Percentiles rank a stretch among this genome's conserved stretches.
These are phyloP conservation scores for Yponomeuta cagnagella DNA, from an alignment of 2,888 invertebrate genomes.

Conservation along the genomic window DNA sequence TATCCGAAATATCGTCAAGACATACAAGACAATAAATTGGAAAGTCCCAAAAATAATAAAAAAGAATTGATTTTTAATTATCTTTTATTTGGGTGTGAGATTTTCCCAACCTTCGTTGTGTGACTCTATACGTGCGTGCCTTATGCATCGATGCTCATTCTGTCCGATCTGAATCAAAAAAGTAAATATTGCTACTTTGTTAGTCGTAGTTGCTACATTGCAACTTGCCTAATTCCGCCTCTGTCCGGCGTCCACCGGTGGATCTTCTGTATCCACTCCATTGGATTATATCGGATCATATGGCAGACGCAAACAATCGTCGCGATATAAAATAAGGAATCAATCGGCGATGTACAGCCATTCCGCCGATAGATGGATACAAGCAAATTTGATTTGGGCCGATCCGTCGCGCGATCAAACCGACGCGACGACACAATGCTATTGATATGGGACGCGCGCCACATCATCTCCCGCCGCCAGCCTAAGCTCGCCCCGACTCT, in stretches of 20 bases:
- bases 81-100: too few relatives aligned
- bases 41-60: too few relatives aligned
- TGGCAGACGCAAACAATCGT: neutral
- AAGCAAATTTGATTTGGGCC: constrained; percentile 3
- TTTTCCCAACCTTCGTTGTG: too few relatives aligned
- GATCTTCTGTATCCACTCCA: neutral
- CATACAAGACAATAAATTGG: too few relatives aligned
- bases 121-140: too few relatives aligned
- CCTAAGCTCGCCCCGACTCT: neutral
- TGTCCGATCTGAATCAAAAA: too few relatives aligned
- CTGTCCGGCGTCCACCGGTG: neutral
- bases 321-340: neutral
- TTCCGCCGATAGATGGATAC: neutral
- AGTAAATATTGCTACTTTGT: too few relatives aligned
- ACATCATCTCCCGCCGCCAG: constrained; percentile 5
- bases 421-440: constrained; percentile 4
- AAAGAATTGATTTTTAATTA: too few relatives aligned
- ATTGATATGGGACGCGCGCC: constrained; percentile 10
- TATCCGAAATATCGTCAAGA: too few relatives aligned
- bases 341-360: constrained; percentile 1
- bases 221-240: too few relatives aligned
- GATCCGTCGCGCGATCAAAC: constrained; percentile 2
- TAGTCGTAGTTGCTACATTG: too few relatives aligned
- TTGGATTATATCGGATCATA: neutral
- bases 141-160: too few relatives aligned